These are phyloP conservation scores for Syngnathus acus DNA, from an alignment of 2,797 vertebrate species.

Conservation along the genomic window DNA sequence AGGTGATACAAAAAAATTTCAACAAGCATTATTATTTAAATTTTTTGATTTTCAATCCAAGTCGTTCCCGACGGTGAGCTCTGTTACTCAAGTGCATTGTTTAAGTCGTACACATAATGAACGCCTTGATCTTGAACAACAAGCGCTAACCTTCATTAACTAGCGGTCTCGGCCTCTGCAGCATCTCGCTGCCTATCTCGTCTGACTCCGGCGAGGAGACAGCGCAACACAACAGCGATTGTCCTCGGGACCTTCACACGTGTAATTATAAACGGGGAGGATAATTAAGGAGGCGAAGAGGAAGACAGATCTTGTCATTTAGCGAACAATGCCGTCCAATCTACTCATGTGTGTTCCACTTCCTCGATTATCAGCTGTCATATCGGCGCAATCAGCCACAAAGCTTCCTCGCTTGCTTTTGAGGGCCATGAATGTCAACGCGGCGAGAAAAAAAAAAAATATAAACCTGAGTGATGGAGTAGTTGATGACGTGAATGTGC, in stretches of 20 bases:
- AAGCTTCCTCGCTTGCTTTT: conserved; percentile 16
- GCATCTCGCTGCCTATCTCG: conserved; percentile 35
- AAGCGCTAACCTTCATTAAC: conserved; percentile 38
- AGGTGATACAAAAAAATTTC: too few species aligned
- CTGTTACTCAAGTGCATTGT: not conserved
- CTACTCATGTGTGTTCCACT: conserved; percentile 51
- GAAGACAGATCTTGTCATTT: conserved; percentile 63
- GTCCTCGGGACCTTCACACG: conserved; percentile 63
- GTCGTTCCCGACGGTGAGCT: not conserved
- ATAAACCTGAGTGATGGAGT: conserved; percentile 37
- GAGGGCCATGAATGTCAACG: conserved; percentile 49
- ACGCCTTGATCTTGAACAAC: conserved; percentile 27
- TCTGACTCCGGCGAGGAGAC: conserved; percentile 45
- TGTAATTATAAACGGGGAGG: conserved; percentile 66
- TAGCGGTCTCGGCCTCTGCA: conserved; percentile 20
- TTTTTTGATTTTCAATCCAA: not conserved
- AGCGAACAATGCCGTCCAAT: conserved; percentile 61
- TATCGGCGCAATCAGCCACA: conserved; percentile 60
- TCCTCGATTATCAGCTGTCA: conserved; percentile 60
- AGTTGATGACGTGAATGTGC: conserved; percentile 39
- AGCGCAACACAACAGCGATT: conserved; percentile 49
- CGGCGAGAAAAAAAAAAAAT: not conserved
- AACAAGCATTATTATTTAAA: not conserved
- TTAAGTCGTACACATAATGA: conserved; percentile 25
- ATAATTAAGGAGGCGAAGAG: conserved; percentile 67